Evolutionary conservation across 2,113 vertebrate genomes (phyloP), one percentile per base, ranked within the genome.

Genomic region (Ophthalmolycus amberensis): DNA sequence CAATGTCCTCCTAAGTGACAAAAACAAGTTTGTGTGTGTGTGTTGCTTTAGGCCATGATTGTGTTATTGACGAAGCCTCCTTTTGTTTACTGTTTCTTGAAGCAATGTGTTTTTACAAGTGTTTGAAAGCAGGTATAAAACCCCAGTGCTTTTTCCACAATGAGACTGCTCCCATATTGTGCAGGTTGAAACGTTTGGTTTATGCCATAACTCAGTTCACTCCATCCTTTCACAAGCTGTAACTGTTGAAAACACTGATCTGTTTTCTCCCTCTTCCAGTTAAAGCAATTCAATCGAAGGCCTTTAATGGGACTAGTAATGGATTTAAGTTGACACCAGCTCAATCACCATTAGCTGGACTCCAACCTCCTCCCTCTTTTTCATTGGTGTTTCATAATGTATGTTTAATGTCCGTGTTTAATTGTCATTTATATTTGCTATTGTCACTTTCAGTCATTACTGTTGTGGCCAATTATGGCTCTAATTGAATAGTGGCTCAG

Each of bases 401-500:
- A 54, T 46, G 69, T 84, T 86, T 91, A 89, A 90, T 81, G 77
- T 71, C 40, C 15, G 46, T 25, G 63, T 84, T 85, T 71, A 79
- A 88, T 84, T 82, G 77, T 62, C 73, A 80, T 80, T 75, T 58
- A 52, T 34, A 74, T 50, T 65, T 22, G 59, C 29, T 52, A 18
- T 71, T 78, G 80, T 86, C 67, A 59, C 62, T 82, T 82, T 72
- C 44, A 58, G 16, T 44, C 82, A 56, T 75, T 82, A 38, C 54
- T 58, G 58, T 69, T 83, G 77, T 74, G 63, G 79, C 58, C 20
- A 70, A 85, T 89, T 85, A 82, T 77, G 40, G 69, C 59, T 87
- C 74, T 63, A 89, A 85, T 87, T 79, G 58, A 82, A 82, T 78
- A 84, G 64, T 87, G 88, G 83, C 82, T 87, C 69, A 52, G 54